A percentile compares a stretch with the other conserved stretches of the same genome.
These are phyloP conservation scores for Aphelenchoides avenae DNA, from an alignment of 1,140 invertebrate species.

Conservation along the genomic window DNA sequence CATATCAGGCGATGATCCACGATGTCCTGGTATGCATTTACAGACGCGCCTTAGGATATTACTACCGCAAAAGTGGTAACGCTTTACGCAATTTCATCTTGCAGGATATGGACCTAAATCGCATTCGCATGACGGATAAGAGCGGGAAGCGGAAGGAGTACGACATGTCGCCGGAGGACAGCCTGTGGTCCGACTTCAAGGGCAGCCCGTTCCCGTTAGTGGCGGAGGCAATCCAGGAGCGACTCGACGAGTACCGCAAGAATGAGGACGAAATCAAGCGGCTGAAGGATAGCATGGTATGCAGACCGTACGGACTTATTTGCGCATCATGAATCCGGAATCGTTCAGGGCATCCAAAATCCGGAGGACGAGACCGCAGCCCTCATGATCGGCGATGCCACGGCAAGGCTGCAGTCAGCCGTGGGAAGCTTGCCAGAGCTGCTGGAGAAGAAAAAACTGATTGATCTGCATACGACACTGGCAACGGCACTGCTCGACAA, in stretches of 20 bases:
- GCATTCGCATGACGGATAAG: constrained; percentile 75
- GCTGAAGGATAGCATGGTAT: constrained; percentile 61
- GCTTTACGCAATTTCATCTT: constrained; percentile 17
- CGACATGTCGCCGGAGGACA: constrained; percentile 79
- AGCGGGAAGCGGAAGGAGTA: constrained; percentile 72
- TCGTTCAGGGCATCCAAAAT: constrained; percentile 62
- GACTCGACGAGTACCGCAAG: constrained; percentile 85
- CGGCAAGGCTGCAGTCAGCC: constrained; percentile 83
- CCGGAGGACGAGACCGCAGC: constrained; percentile 64
- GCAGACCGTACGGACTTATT: constrained; percentile 6
- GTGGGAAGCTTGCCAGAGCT: constrained; percentile 80
- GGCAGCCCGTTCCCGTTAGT: constrained; percentile 88
- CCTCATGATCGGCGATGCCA: constrained; percentile 82
- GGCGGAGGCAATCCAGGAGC: constrained; percentile 95
- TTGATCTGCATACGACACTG: constrained; percentile 97
- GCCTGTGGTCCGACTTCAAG: constrained; percentile 51
- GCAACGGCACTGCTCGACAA: constrained; percentile 69
- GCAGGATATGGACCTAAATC: constrained; percentile 77
- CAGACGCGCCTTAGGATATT: neutral
- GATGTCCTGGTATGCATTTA: constrained; percentile 45
- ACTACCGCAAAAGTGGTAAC: neutral
- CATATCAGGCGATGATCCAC: constrained; percentile 87
- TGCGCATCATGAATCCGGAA: neutral
- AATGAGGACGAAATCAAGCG: constrained; percentile 94
- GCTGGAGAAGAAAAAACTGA: constrained; percentile 89